These are phyloP conservation scores for Cricetomys ansorgei DNA, from an alignment of 2,113 vertebrate genomes.

Conservation along the genomic window DNA sequence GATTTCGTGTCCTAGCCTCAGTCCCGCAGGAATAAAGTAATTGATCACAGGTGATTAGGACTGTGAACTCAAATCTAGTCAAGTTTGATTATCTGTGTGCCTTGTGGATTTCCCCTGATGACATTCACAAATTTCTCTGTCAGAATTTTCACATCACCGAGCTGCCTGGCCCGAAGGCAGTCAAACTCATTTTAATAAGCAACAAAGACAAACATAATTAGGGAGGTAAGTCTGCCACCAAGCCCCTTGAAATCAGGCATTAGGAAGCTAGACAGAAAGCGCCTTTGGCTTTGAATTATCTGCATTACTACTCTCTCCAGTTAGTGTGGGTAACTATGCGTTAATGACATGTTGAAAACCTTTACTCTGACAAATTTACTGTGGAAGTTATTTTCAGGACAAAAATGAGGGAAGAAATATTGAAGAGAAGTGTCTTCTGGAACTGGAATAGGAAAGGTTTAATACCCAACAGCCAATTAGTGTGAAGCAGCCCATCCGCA, in stretches of 20 bases:
- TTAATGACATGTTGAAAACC: conserved; percentile 46
- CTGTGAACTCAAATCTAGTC: conserved; percentile 45
- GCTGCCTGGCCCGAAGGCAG: conserved; percentile 8
- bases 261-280: conserved; percentile 43
- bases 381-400: conserved; percentile 56
- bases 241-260: conserved; percentile 16
- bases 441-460: conserved; percentile 40
- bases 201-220: conserved; percentile 67
- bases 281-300: conserved; percentile 54
- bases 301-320: not conserved
- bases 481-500: not conserved
- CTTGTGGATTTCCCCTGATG: conserved; percentile 50
- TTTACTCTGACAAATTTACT: conserved; percentile 49
- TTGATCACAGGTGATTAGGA: conserved; percentile 67
- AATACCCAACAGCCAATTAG: conserved; percentile 37
- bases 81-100: conserved; percentile 59
- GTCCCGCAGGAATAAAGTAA: conserved; percentile 51
- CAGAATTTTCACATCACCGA: conserved; percentile 42
- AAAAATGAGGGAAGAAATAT: conserved; percentile 41
- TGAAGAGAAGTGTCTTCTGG: conserved; percentile 32
- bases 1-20: conserved; percentile 44
- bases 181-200: conserved; percentile 71
- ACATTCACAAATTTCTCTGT: conserved; percentile 55
- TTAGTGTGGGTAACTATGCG: conserved; percentile 7
- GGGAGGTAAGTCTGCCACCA: conserved; percentile 16